These are phyloP conservation scores for Ceratotherium simum DNA, from an alignment of 2,113 vertebrate genomes.

Conservation along the genomic window DNA sequence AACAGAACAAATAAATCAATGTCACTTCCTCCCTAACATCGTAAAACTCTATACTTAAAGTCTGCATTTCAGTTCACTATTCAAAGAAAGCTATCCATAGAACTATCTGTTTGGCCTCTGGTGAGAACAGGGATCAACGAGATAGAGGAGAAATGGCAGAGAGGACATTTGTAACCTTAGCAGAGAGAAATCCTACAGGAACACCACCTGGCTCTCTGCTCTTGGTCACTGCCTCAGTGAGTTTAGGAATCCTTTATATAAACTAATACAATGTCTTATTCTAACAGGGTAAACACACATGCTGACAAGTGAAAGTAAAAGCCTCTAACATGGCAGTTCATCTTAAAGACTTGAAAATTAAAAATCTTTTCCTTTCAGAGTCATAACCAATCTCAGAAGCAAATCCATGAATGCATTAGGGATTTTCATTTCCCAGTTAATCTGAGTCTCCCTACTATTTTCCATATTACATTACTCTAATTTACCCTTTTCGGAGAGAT, in stretches of 20 bases:
- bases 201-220: not conserved
- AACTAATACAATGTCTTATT: not conserved
- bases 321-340: not conserved
- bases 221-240: not conserved
- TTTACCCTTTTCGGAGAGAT: not conserved
- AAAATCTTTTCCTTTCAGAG: not conserved
- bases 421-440: not conserved
- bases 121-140: not conserved
- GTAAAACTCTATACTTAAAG: constrained; percentile 60
- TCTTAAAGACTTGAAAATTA: constrained; percentile 19
- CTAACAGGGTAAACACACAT: not conserved
- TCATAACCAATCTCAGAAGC: not conserved
- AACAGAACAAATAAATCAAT: constrained; percentile 79
- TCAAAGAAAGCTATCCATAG: constrained; percentile 31
- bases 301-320: not conserved
- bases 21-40: constrained; percentile 58
- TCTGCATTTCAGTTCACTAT: constrained; percentile 10
- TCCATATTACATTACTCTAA: not conserved
- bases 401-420: not conserved
- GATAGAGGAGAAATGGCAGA: not conserved
- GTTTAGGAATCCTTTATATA: not conserved
- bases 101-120: not conserved
- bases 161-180: not conserved
- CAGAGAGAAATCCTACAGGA: not conserved
- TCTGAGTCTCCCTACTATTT: not conserved